These are phyloP conservation scores for Antechinus flavipes DNA, from an alignment of 2,113 vertebrate species.

Conservation along the genomic window DNA sequence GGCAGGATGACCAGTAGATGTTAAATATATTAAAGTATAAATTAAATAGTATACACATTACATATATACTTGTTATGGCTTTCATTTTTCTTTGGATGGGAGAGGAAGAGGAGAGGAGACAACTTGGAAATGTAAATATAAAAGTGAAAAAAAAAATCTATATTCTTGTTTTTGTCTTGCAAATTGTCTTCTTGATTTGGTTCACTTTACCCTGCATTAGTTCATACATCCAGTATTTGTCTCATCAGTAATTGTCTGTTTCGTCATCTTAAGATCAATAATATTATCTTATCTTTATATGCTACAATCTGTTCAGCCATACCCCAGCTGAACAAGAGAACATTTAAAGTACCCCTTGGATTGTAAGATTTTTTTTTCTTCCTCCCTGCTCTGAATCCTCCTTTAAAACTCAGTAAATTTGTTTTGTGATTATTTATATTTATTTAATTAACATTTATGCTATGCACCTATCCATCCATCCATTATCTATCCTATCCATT, in stretches of 20 bases:
- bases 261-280: neutral
- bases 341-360: no score
- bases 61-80: neutral
- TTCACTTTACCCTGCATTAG: neutral
- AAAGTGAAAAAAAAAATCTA: no score
- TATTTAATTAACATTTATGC: no score
- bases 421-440: neutral
- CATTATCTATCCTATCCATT: no score
- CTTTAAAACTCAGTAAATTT: neutral
- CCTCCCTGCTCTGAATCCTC: neutral
- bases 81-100: neutral
- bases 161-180: neutral
- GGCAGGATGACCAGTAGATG: no score
- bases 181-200: neutral
- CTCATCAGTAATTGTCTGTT: neutral
- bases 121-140: neutral
- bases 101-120: neutral
- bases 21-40: no score
- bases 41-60: no score
- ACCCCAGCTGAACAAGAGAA: neutral
- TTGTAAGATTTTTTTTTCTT: neutral
- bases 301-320: neutral
- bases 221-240: neutral
- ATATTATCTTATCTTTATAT: neutral
- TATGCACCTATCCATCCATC: no score